Base-by-base conservation (phyloP, 1,140 invertebrate genomes). In the Bombus vancouverensis region DNA sequence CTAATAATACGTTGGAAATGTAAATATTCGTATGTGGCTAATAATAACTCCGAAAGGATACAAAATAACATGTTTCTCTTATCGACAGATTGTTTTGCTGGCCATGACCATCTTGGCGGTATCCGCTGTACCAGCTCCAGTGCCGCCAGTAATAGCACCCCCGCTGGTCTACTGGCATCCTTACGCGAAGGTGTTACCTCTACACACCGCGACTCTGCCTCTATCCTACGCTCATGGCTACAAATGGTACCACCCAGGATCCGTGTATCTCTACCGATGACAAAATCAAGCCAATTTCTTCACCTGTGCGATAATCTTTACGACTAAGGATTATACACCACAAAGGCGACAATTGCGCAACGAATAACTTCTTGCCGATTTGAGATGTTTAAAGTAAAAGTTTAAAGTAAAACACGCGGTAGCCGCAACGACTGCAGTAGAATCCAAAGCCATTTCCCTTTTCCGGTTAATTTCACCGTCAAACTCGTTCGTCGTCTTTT, bases 161-260 rank as follows among this genome's bases (percentile, higher is more conserved):
- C 77, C 83, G 3, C 0, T 90, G 39, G 47, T 87, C 53, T 90
- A 91, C 44, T 47, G 90, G 28, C 72, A 86, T 18, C 59, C 81
- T 18, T 92, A 91, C 82, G 68, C 86, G 1, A 92, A 90, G 53
- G 70, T 88, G 0, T 57, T 90, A 22, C 90, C 89, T 15, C 39
- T 90, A 8, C 83, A 92, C 44, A 47, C 90, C 9, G 66, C 71
- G 1, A 37, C 77, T 25, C 22, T 79, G 28, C 91, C 91, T 25
- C 37, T 91, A 32, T 70, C 88, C 28, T 92, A 92, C 80, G 87
- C 72, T 13, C 57, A 87, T 32, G 44, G 75, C 9, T 89, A 90
- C 70, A 89, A 80, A 47, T 91, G 79, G 86, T 37, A 84, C 1
- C 75, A 92, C n/a, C 91, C 89, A 2, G 86, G 88, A 32, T 73